Evolutionary conservation across 2,888 invertebrate species (phyloP), one percentile per base, ranked within the genome.

Genomic region (Melinopterus prodromus): DNA sequence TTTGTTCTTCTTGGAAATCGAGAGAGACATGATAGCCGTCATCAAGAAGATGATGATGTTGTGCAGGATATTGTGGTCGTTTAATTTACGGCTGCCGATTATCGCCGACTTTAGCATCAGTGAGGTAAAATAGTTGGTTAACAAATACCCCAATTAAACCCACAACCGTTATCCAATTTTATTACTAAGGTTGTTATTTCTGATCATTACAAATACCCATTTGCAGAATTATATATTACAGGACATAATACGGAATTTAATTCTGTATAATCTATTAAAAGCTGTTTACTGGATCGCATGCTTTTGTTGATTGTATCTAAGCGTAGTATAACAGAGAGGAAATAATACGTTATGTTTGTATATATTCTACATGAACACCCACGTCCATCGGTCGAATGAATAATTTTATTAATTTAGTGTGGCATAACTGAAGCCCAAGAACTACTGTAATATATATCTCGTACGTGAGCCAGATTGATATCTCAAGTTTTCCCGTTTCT

Each of bases 351-450:
- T 74, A 36, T 74, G 37, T 74, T 37, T 74, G 74, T 35, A 26
- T 26, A 26, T 26, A 26, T 35, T 26, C 36, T 74, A 74, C 36
- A 35, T 36, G 35, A 35, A 74, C 74, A 35, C 74, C 74, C 74
- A 74, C 74, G n/a, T 35, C n/a, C 74, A 36, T 74, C 74, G 37
- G 74, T 74, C 74, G 74, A 35, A 74, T 36, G 37, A 74, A 35
- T 74, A 36, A 74, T 74, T 74, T 74, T 35, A 74, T 74, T 74
- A 74, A 74, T 74, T 74, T 74, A 74, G 37, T 36, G 36, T 74
- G 74, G 74, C 74, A 74, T 74, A 74, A 74, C 74, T 36, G 74
- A 74, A 74, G 15, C 71, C 35, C 71, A 12, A 35, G 15, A 26
- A 35, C 74, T 74, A 74, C 35, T 74, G 74, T 74, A 74, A 74